Percentiles rank a stretch among this genome's conserved stretches.
These are phyloP conservation scores for Metridium senile DNA, from an alignment of 92 coral and sea anemone species.

Conservation along the genomic window DNA sequence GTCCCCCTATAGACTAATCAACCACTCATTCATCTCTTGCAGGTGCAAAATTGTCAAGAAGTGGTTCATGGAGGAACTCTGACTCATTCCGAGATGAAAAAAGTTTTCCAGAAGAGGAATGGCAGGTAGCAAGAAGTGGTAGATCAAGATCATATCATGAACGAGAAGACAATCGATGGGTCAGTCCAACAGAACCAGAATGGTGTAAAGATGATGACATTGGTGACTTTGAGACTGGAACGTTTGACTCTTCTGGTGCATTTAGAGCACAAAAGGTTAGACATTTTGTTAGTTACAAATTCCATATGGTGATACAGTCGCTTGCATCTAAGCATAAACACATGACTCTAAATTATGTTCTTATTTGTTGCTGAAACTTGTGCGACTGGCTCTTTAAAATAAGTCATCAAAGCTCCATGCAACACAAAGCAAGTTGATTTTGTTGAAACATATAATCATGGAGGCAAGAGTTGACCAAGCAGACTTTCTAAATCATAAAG, in stretches of 20 bases:
- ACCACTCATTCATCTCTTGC: not conserved
- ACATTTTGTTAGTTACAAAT: not conserved
- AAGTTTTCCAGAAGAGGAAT: conserved; percentile 72
- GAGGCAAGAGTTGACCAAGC: too few relatives aligned
- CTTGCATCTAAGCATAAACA: too few relatives aligned
- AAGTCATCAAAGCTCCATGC: too few relatives aligned
- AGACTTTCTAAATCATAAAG: too few relatives aligned
- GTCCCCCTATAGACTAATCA: not conserved
- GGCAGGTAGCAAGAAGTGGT: conserved; percentile 82
- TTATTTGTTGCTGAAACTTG: too few relatives aligned
- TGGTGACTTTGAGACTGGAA: conserved; percentile 85
- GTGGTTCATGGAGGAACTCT: conserved; percentile 70
- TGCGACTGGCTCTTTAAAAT: too few relatives aligned
- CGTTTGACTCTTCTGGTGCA: conserved; percentile 96
- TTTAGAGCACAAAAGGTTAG: conserved; percentile 80
- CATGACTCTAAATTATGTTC: too few relatives aligned
- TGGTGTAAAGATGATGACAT: conserved; percentile 87
- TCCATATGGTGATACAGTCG: too few relatives aligned
- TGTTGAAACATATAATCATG: too few relatives aligned
- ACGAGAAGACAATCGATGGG: conserved; percentile 68
- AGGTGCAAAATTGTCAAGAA: conserved; percentile 69
- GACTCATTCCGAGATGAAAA: conserved; percentile 68
- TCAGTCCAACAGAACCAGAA: conserved; percentile 71
- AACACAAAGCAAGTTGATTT: too few relatives aligned
- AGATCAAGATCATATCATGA: conserved; percentile 73